A percentile compares a stretch with the other conserved stretches of the same genome.
Evolutionary conservation across 2,888 invertebrate species (phyloP).

Genomic region (Spatulosminthurus flaviceps): DNA sequence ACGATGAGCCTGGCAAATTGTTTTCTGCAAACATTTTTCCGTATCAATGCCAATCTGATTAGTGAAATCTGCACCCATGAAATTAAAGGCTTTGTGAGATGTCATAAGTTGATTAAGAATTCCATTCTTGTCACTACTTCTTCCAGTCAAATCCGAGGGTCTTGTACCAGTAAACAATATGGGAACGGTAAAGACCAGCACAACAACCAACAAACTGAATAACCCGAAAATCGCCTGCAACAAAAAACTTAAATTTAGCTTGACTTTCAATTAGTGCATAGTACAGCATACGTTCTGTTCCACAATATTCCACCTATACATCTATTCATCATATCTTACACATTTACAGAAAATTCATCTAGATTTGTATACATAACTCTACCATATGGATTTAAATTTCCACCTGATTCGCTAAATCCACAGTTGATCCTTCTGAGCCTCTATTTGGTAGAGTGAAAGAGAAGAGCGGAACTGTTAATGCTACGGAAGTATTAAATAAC

Average conservation of each 20-base stretch:
- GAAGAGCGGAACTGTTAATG: slow-evolving; percentile 60
- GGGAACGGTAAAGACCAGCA: slow-evolving; percentile 62
- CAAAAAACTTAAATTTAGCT: slow-evolving; percentile 19
- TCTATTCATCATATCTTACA: too few relatives aligned
- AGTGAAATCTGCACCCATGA: slow-evolving; percentile 62
- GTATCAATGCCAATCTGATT: slow-evolving; percentile 62
- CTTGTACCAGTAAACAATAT: slow-evolving; percentile 62
- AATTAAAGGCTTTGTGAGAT: slow-evolving; percentile 62
- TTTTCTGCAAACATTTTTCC: slow-evolving; percentile 61
- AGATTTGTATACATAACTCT: too few relatives aligned
- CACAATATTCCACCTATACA: too few relatives aligned
- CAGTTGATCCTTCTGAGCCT: slow-evolving; percentile 59
- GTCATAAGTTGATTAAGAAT: slow-evolving; percentile 60
- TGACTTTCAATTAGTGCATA: not conserved
- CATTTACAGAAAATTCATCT: too few relatives aligned
- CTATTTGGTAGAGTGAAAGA: slow-evolving; percentile 60
- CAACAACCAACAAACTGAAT: slow-evolving; percentile 58
- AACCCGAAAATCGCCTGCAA: slow-evolving; percentile 62
- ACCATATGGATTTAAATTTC: too few relatives aligned
- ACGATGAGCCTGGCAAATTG: slow-evolving; percentile 62
- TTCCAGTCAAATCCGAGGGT: slow-evolving; percentile 54
- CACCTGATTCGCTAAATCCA: slow-evolving; percentile 62
- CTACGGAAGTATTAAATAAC: slow-evolving; percentile 62
- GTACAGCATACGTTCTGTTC: too few relatives aligned
- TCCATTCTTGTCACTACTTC: slow-evolving; percentile 53